Base-by-base conservation (phyloP, 2,797 vertebrate genomes). In the Geotrypetes seraphini region DNA sequence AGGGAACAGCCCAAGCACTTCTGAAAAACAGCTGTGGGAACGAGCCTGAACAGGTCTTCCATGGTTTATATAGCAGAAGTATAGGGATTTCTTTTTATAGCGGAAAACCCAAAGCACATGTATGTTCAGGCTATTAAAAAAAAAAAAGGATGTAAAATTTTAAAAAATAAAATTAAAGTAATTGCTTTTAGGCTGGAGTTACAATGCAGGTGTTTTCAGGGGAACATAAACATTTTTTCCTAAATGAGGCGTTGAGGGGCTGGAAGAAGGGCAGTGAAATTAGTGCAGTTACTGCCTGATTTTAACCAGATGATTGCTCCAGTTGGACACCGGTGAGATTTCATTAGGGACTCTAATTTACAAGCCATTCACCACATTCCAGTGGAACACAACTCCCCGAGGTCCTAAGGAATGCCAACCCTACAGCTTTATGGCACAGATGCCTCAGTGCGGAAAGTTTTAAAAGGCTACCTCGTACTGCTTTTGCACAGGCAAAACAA, bases 251-350 rank as follows among this genome's bases (percentile, higher is more conserved):
- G 81, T 88, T 85, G 87, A 89, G 87, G 83, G 82, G 84, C 88
- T 61, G 70, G 73, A 85, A 81, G 87, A 87, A 75, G 78, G n/a
- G 84, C 70, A 72, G 83, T 85, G 85, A 94, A 94, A 94, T 95
- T 87, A 90, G 90, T 83, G 83, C 85, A 94, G 96, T 95, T 94
- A 95, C 89, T 78, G 86, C 82, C 86, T 97, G 92, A 98, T 97
- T 95, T 90, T 92, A 96, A 92, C 92, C 93, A 97, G 92, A 96
- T 97, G 95, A 97, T 92, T 89, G 88, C 85, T 89, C 77, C 80
- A 85, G 85, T 93, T 85, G 88, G 87, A 94, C 88, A 91, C 86
- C 87, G 85, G 86, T 71, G 71, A 69, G 68, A 87, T 94, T 94
- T 92, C 89, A 95, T 96, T 96, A 95, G 88, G 80, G 81, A 73